A percentile compares a stretch with the other conserved stretches of the same genome.
These are phyloP conservation scores for Phaethon lepturus DNA, from an alignment of 2,113 vertebrate genomes.

Conservation along the genomic window DNA sequence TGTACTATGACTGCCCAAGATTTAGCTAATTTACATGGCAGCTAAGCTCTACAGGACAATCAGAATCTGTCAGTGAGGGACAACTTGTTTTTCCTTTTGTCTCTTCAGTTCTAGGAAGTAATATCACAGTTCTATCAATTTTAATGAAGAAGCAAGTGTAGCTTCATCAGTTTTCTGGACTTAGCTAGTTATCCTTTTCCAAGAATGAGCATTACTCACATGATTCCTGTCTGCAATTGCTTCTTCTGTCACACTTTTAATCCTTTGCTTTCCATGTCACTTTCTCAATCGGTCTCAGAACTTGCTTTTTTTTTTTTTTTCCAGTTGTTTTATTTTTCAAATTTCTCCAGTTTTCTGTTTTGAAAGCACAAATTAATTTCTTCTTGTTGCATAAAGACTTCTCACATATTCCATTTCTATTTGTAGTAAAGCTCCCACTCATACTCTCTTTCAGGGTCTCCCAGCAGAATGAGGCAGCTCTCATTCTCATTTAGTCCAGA, in stretches of 20 bases:
- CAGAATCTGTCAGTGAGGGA: conserved; percentile 58
- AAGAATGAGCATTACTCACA: background rate
- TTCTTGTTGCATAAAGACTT: background rate
- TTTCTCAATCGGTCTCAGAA: background rate
- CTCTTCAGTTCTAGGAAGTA: conserved; percentile 49
- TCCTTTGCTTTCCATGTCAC: background rate
- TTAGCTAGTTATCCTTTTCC: background rate
- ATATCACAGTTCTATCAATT: background rate
- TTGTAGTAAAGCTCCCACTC: background rate
- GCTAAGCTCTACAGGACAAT: conserved; percentile 2
- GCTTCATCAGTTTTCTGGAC: background rate
- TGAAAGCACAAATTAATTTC: background rate
- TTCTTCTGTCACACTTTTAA: background rate
- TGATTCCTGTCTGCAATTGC: background rate
- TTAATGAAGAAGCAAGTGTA: background rate
- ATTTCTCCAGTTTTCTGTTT: background rate
- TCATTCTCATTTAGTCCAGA: background rate
- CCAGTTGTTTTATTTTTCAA: background rate
- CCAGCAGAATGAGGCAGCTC: background rate
- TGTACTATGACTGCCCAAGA: conserved; percentile 20
- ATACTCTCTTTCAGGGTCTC: background rate
- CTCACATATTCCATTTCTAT: background rate
- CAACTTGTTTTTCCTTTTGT: conserved; percentile 52
- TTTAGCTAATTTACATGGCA: conserved; percentile 64
- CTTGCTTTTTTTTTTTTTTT: fast-evolving